These are phyloP conservation scores for Drosophila sp. DNA, from an alignment of 1,140 invertebrate species.

Conservation along the genomic window DNA sequence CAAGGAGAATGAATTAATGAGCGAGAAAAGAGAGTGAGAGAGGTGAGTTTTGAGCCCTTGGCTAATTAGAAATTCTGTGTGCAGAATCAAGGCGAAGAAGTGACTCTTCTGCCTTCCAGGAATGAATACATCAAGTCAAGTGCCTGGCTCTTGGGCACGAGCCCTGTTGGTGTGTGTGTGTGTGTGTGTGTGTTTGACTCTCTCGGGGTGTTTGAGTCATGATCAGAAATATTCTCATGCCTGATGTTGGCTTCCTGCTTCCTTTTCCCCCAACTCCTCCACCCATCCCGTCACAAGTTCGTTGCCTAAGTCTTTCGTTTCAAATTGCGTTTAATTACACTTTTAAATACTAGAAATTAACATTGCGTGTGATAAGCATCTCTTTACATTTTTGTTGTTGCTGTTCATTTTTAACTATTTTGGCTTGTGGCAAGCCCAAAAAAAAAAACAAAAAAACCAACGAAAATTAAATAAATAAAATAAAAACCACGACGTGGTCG, in stretches of 20 bases:
- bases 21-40: background rate
- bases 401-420: constrained; percentile 5
- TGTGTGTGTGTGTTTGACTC: constrained; percentile 24
- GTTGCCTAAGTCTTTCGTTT: constrained; percentile 78
- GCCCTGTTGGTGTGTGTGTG: constrained; percentile 43
- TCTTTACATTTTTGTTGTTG: constrained; percentile 29
- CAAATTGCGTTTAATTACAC: constrained; percentile 78
- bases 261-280: constrained; percentile 40
- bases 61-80: constrained; percentile 75
- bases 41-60: constrained; percentile 16
- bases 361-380: constrained; percentile 70
- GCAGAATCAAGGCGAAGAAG: constrained; percentile 50
- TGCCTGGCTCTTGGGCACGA: constrained; percentile 58
- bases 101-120: constrained; percentile 45
- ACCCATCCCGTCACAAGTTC: constrained; percentile 34
- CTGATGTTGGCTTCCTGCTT: constrained; percentile 67
- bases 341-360: constrained; percentile 78
- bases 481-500: constrained; percentile 46
- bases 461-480: constrained; percentile 6
- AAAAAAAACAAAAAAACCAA: constrained; percentile 33
- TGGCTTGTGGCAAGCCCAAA: constrained; percentile 52
- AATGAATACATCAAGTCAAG: constrained; percentile 50
- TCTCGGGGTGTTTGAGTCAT: constrained; percentile 49
- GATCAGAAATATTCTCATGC: constrained; percentile 65
- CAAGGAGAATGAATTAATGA: background rate